Percentiles rank a stretch among this genome's conserved stretches.
phyloP scores from a whole-genome alignment of 2,113 vertebrate species.

The Takifugu bimaculatus region DNA sequence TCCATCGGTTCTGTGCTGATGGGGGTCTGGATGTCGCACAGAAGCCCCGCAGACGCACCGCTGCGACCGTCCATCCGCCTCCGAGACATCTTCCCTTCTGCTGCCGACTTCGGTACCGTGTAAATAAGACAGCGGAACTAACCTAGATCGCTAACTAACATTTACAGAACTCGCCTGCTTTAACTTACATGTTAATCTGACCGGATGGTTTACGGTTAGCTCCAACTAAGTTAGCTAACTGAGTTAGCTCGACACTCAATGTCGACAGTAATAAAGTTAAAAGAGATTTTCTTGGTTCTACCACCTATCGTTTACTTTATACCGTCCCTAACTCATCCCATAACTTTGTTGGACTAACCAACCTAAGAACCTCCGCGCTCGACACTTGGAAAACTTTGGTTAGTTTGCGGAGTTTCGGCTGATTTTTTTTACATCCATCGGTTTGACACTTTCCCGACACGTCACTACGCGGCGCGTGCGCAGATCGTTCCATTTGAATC shows the following conservation, averaged over 20 bases:
- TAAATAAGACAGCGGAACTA: background rate
- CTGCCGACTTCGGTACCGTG: background rate
- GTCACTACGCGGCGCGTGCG: slow-evolving; percentile 54
- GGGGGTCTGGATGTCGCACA: slow-evolving; percentile 78
- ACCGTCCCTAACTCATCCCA: no score
- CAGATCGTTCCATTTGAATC: background rate
- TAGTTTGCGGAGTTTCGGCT: slow-evolving; percentile 26
- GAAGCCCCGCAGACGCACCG: slow-evolving; percentile 74
- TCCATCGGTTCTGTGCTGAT: slow-evolving; percentile 82
- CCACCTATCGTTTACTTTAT: background rate
- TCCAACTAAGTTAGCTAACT: slow-evolving; percentile 19
- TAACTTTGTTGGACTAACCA: no score
- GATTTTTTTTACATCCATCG: slow-evolving; percentile 36
- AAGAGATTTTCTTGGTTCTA: background rate
- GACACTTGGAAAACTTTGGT: no score
- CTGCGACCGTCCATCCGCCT: slow-evolving; percentile 83
- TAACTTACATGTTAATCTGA: slow-evolving; percentile 21
- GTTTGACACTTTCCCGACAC: slow-evolving; percentile 55
- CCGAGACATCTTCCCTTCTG: slow-evolving; percentile 67
- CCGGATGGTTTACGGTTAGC: slow-evolving; percentile 32
- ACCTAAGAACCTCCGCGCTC: no score
- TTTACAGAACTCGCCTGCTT: background rate
- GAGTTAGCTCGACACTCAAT: slow-evolving; percentile 46
- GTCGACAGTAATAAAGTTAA: slow-evolving; percentile 29
- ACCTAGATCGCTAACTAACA: background rate